These are phyloP conservation scores for Papilio machaon DNA, from an alignment of 1,140 invertebrate species.

Conservation along the genomic window DNA sequence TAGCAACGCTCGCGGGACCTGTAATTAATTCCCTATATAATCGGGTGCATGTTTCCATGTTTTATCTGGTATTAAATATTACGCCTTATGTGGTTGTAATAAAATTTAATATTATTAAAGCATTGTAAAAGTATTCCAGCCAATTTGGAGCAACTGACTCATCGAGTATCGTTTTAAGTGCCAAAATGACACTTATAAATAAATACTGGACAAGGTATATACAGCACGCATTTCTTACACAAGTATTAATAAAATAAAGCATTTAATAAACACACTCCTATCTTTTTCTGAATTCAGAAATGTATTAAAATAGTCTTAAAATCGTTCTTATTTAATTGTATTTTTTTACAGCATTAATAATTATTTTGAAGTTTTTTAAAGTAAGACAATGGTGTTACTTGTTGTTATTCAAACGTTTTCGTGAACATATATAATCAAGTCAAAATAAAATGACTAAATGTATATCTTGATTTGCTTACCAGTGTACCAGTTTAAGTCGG, in stretches of 20 bases:
- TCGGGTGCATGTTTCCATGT: neutral
- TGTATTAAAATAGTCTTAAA: no score
- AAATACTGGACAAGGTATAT: neutral
- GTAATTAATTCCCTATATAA: conserved; percentile 54
- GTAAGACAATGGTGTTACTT: no score
- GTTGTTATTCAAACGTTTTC: no score
- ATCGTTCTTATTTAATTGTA: no score
- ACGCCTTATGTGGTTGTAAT: neutral
- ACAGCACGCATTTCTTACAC: neutral
- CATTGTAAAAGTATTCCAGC: neutral
- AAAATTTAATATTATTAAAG: neutral
- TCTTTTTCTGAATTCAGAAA: no score
- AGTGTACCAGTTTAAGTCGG: neutral
- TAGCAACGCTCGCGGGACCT: neutral
- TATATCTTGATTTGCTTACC: neutral
- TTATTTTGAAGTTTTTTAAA: no score
- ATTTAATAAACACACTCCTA: no score
- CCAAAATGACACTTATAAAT: neutral
- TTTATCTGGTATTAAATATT: neutral
- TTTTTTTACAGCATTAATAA: no score
- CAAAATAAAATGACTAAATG: no score
- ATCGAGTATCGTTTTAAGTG: neutral
- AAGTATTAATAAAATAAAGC: neutral
- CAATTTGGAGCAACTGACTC: neutral
- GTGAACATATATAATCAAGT: no score